Conservation (phyloP, 2,797 vertebrate species). For the Sphaeramia orbicularis region DNA sequence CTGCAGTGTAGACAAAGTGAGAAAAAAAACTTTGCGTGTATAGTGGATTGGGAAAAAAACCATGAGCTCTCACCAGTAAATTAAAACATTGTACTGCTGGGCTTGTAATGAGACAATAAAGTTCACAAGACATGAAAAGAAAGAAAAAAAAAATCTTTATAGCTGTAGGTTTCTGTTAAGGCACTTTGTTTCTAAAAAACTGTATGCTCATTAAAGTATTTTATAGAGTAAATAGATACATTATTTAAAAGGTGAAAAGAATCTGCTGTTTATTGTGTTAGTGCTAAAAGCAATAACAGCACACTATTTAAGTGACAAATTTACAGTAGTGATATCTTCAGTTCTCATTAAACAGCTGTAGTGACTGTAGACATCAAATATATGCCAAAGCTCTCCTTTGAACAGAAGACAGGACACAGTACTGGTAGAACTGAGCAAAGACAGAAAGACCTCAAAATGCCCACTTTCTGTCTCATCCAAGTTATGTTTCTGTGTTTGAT, state of each 20-base stretch:
- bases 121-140: constrained; percentile 30
- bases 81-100: constrained; percentile 28
- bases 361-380: constrained; percentile 12
- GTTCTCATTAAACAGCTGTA: constrained; percentile 13
- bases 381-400: background rate
- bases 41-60: constrained; percentile 40
- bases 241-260: constrained; percentile 34
- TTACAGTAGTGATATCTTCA: constrained; percentile 8
- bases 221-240: constrained; percentile 41
- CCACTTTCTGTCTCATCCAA: too few relatives aligned
- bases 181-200: constrained; percentile 9
- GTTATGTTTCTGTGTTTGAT: too few relatives aligned
- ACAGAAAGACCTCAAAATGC: background rate
- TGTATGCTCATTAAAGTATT: constrained; percentile 30
- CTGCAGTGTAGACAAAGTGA: constrained; percentile 21
- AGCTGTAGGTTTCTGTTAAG: constrained; percentile 8
- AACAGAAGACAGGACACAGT: background rate
- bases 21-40: constrained; percentile 17
- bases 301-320: constrained; percentile 21
- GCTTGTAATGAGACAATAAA: constrained; percentile 42
- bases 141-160: constrained; percentile 21
- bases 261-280: constrained; percentile 16
- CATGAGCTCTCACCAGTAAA: constrained; percentile 47
- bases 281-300: constrained; percentile 18
- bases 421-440: background rate